These are phyloP conservation scores for Morus bassanus DNA, from an alignment of 2,797 vertebrate genomes.

Conservation along the genomic window DNA sequence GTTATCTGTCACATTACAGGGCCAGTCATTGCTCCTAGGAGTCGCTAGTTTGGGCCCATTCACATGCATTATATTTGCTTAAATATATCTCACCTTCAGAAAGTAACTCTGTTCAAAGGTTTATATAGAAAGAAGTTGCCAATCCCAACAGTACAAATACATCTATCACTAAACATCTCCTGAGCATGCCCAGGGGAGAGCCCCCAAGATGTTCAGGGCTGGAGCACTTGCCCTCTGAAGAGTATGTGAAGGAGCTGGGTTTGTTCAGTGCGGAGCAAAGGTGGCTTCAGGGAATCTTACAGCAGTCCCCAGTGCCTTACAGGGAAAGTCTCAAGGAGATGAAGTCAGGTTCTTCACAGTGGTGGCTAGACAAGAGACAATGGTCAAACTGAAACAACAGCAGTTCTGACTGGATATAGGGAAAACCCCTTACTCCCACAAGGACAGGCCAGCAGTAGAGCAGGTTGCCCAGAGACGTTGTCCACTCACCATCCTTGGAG, in stretches of 20 bases:
- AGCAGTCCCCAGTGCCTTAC: background rate
- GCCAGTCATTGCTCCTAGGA: background rate
- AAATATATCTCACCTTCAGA: background rate
- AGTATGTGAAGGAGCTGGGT: background rate
- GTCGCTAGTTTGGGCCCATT: background rate
- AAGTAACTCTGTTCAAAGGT: background rate
- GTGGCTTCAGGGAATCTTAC: background rate
- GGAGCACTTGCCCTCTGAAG: background rate
- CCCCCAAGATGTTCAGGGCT: background rate
- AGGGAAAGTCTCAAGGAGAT: background rate
- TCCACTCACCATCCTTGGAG: background rate
- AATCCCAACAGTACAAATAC: background rate
- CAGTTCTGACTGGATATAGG: background rate
- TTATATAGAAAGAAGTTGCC: background rate
- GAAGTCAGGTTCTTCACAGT: background rate
- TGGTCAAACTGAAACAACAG: background rate
- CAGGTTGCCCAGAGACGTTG: background rate
- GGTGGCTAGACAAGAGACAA: background rate
- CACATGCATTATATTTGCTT: background rate
- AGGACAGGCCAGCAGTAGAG: background rate
- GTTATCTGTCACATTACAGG: too few species aligned
- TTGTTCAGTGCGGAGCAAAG: background rate
- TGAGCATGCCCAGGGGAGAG: background rate
- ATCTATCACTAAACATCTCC: background rate
- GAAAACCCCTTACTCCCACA: background rate